These are phyloP conservation scores for Apodemus speciosus DNA, from an alignment of 2,113 vertebrate genomes.

Conservation along the genomic window DNA sequence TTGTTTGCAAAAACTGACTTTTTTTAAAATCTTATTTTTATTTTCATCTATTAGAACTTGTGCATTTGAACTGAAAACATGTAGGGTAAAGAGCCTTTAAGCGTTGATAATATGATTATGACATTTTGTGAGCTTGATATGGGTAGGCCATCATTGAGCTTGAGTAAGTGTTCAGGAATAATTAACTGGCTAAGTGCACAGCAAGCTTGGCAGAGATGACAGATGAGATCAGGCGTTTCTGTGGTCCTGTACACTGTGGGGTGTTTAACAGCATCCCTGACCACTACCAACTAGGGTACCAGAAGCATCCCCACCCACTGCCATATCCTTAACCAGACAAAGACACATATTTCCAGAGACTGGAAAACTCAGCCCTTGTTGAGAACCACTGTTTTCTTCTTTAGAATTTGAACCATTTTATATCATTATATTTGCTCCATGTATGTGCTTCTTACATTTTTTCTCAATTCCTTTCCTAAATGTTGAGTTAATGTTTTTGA, in stretches of 20 bases:
- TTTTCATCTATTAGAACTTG: not conserved
- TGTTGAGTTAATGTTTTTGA: not conserved
- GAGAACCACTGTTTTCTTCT: not conserved
- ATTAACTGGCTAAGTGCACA: not conserved
- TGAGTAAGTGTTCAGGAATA: not conserved
- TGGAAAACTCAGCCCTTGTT: not conserved
- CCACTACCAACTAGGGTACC: not conserved
- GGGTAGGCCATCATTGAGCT: not conserved
- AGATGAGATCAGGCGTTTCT: no score
- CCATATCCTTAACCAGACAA: accelerated
- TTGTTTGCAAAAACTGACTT: not conserved
- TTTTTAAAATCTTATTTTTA: not conserved
- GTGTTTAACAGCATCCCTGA: not conserved
- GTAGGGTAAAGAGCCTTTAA: not conserved
- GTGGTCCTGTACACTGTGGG: not conserved
- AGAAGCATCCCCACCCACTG: accelerated
- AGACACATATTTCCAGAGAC: not conserved
- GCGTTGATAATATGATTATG: not conserved
- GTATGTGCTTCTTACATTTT: not conserved
- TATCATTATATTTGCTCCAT: not conserved
- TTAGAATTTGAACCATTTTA: not conserved
- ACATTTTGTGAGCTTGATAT: not conserved
- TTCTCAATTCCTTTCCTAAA: not conserved
- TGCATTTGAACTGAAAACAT: not conserved
- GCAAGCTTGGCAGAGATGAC: not conserved